Conservation (phyloP, 2,797 vertebrate genomes). For the Limnodromus scolopaceus region DNA sequence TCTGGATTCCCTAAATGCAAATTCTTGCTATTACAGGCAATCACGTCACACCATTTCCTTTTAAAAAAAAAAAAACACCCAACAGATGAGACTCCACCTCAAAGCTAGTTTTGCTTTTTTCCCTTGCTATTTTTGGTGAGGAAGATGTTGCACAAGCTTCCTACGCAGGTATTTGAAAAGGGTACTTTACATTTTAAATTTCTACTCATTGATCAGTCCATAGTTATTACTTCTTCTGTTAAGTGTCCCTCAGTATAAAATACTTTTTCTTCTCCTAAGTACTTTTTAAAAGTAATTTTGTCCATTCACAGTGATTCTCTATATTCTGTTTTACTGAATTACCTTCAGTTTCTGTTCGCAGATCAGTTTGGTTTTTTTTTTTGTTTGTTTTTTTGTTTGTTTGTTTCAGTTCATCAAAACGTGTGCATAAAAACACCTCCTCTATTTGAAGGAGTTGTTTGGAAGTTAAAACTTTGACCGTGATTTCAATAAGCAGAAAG, state of each 20-base stretch:
- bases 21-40: background rate
- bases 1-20: background rate
- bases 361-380: background rate
- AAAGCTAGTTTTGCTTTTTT: background rate
- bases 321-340: background rate
- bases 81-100: background rate
- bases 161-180: background rate
- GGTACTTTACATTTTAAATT: background rate
- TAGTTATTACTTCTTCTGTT: background rate
- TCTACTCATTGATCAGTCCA: background rate
- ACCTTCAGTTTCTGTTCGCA: constrained; percentile 49
- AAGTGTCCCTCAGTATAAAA: background rate
- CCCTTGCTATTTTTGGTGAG: background rate
- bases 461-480: background rate
- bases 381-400: background rate
- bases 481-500: background rate
- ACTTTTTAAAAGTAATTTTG: background rate
- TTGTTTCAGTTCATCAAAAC: background rate
- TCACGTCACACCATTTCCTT: background rate
- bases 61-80: background rate
- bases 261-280: background rate
- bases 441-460: background rate
- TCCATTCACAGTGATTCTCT: background rate
- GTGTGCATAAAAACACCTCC: background rate
- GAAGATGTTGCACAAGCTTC: background rate